Conservation (phyloP, 1,140 invertebrate species). For the Brachionus plicatilis region DNA sequence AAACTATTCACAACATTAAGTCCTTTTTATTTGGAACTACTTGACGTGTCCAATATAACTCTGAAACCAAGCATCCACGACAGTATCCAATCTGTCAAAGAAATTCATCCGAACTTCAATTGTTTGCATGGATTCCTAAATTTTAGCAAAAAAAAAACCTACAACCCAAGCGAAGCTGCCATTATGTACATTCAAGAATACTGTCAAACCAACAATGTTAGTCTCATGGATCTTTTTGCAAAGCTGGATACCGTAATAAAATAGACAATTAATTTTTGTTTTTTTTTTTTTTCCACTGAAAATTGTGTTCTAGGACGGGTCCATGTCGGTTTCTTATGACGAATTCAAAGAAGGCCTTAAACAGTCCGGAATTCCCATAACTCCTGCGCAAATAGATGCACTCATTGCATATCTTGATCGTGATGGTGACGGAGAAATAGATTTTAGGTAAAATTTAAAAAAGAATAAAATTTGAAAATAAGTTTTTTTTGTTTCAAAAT, state of each 20-base stretch:
- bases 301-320: constrained; percentile 43
- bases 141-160: constrained; percentile 44
- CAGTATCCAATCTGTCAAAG: not conserved
- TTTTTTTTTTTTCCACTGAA: not conserved
- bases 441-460: constrained; percentile 45
- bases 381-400: constrained; percentile 44
- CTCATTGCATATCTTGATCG: constrained; percentile 46
- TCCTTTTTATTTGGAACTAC: not conserved
- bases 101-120: constrained; percentile 39
- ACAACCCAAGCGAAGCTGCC: constrained; percentile 47
- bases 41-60: constrained; percentile 33
- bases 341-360: constrained; percentile 49
- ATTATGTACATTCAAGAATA: constrained; percentile 46
- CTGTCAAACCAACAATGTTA: constrained; percentile 45
- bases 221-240: constrained; percentile 47
- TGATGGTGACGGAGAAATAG: constrained; percentile 49
- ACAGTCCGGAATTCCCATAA: constrained; percentile 45
- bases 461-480: not conserved
- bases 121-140: constrained; percentile 41
- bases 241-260: constrained; percentile 44
- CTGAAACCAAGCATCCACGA: constrained; percentile 15
- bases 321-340: constrained; percentile 48
- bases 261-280: not conserved
- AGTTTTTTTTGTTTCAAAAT: not conserved
- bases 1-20: not conserved